These are phyloP conservation scores for Rhabdornis inornatus DNA, from an alignment of 2,113 vertebrate genomes.

Conservation along the genomic window DNA sequence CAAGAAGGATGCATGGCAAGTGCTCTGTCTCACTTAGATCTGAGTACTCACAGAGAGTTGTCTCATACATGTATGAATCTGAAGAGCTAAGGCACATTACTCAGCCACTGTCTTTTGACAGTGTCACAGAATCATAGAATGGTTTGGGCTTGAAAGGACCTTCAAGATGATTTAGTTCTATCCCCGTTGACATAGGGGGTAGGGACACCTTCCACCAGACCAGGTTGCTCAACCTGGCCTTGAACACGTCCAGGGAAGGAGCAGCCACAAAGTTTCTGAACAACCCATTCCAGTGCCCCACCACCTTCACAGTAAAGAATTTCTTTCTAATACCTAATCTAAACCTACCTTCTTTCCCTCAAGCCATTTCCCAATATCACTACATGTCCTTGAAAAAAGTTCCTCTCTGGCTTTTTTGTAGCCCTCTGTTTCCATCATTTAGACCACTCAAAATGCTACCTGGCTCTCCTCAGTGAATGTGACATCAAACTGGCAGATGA, in stretches of 20 bases:
- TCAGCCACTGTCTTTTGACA: not conserved
- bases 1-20: not conserved
- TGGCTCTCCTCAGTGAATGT: not conserved
- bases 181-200: accelerated
- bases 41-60: not conserved
- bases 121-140: not conserved
- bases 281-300: not conserved
- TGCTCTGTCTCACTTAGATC: not conserved
- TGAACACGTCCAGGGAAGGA: not conserved
- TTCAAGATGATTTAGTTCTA: not conserved
- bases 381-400: not conserved
- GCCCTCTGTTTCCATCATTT: not conserved
- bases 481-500: not conserved
- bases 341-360: not conserved
- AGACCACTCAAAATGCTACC: not conserved
- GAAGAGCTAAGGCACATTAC: not conserved
- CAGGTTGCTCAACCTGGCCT: not conserved
- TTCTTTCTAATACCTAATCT: not conserved
- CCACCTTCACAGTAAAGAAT: not conserved
- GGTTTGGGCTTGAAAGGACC: not conserved
- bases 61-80: accelerated
- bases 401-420: not conserved
- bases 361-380: accelerated
- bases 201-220: not conserved
- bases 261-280: not conserved